Conservation (phyloP, 2,113 vertebrate species). For the Hippocampus comes region DNA sequence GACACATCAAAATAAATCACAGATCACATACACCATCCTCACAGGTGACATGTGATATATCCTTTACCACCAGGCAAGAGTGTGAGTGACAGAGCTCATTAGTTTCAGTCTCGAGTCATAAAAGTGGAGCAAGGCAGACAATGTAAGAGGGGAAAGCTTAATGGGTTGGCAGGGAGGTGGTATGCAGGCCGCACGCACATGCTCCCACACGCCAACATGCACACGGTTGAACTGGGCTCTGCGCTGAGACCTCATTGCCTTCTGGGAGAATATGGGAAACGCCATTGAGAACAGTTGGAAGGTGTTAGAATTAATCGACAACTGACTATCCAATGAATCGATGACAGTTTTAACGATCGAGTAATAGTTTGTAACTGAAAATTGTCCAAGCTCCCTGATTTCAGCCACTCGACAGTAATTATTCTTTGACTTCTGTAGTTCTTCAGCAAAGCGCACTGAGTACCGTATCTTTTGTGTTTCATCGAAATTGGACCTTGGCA, state of each 20-base stretch:
- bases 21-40: slow-evolving; percentile 17
- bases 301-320: background rate
- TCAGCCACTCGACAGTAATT: too few relatives aligned
- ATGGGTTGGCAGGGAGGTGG: slow-evolving; percentile 1
- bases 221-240: background rate
- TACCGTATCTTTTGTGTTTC: too few relatives aligned
- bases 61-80: slow-evolving; percentile 40
- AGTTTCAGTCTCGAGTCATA: slow-evolving; percentile 55
- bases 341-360: too few relatives aligned
- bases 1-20: slow-evolving; percentile 9
- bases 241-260: background rate
- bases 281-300: background rate
- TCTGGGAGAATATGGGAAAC: background rate
- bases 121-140: slow-evolving; percentile 23
- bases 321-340: too few relatives aligned
- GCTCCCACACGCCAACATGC: slow-evolving; percentile 2
- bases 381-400: too few relatives aligned
- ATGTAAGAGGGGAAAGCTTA: slow-evolving; percentile 37
- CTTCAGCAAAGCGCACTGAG: too few relatives aligned
- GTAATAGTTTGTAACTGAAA: too few relatives aligned
- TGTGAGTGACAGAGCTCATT: slow-evolving; percentile 60
- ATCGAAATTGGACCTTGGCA: too few relatives aligned
- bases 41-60: slow-evolving; percentile 31
- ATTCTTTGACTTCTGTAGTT: too few relatives aligned
- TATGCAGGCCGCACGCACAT: background rate